Conservation (phyloP, 2,797 vertebrate species). For the Myiotriccus ornatus region DNA sequence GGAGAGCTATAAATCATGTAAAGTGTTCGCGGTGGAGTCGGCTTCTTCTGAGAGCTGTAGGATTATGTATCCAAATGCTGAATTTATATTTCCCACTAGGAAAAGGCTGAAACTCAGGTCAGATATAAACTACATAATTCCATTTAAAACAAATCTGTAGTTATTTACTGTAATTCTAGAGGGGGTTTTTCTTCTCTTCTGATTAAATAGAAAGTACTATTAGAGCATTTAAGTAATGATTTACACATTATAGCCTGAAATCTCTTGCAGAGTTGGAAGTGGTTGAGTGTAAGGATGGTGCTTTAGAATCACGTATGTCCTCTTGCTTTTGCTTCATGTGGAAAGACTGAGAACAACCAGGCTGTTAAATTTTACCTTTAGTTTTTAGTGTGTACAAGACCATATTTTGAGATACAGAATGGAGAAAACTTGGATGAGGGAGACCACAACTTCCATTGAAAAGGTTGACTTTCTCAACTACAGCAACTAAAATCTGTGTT, state of each 20-base stretch:
- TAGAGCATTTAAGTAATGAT: background rate
- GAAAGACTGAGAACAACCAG: background rate
- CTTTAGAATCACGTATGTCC: background rate
- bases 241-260: background rate
- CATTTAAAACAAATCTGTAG: conserved; percentile 30
- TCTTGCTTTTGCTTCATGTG: background rate
- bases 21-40: conserved; percentile 4
- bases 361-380: background rate
- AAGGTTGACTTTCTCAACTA: background rate
- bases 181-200: background rate
- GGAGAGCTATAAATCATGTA: conserved; percentile 51
- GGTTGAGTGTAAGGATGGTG: background rate
- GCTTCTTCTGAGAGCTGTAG: conserved; percentile 11
- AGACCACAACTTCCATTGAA: background rate
- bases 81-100: conserved; percentile 59
- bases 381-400: background rate
- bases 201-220: background rate
- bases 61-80: conserved; percentile 47
- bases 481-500: background rate
- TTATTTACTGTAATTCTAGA: conserved; percentile 20
- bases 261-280: background rate
- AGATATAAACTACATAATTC: conserved; percentile 23
- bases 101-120: conserved; percentile 51
- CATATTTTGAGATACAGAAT: background rate
- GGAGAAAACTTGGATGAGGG: background rate